These are phyloP conservation scores for Nematolebias whitei DNA, from an alignment of 2,113 vertebrate genomes.

Conservation along the genomic window DNA sequence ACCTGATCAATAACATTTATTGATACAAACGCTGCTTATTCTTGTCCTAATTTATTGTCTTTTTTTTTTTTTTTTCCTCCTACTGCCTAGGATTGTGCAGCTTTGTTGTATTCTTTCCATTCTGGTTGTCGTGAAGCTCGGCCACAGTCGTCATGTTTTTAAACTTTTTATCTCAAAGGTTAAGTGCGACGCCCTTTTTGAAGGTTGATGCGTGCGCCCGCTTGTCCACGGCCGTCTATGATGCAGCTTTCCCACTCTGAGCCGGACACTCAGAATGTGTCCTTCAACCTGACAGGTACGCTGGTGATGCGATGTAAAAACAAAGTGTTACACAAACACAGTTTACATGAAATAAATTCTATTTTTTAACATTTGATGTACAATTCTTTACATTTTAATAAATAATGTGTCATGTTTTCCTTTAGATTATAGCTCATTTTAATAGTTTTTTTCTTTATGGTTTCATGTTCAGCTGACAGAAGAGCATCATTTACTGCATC, in stretches of 20 bases:
- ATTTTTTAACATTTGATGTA: conserved; percentile 48
- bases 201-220: neutral
- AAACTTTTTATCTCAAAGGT: neutral
- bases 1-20: too few relatives aligned
- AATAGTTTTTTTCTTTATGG: too few relatives aligned
- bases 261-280: conserved; percentile 8
- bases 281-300: conserved; percentile 15
- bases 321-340: conserved; percentile 29
- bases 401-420: too few relatives aligned
- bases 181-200: conserved; percentile 7
- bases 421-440: too few relatives aligned
- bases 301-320: neutral
- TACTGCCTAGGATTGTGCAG: conserved; percentile 13
- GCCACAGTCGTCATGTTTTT: conserved; percentile 1
- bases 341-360: conserved; percentile 66
- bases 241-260: conserved; percentile 28
- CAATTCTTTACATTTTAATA: neutral
- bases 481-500: neutral
- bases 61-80: neutral
- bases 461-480: too few relatives aligned
- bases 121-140: neutral
- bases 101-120: neutral
- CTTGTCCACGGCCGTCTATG: neutral
- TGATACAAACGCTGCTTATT: conserved; percentile 5
- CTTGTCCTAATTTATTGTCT: neutral